These are phyloP conservation scores for Indicator indicator DNA, from an alignment of 2,113 vertebrate species.

Conservation along the genomic window DNA sequence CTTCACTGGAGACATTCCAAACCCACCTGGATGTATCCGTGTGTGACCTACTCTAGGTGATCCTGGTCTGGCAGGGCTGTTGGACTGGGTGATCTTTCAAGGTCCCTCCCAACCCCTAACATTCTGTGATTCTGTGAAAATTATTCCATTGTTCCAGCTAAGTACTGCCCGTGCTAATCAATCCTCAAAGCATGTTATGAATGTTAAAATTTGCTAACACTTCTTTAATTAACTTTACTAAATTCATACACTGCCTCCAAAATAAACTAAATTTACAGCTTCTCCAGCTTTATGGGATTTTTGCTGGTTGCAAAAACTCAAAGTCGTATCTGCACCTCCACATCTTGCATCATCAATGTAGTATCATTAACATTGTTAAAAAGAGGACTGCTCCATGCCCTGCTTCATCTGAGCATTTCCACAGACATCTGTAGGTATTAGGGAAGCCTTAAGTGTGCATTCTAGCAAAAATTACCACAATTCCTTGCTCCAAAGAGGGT, in stretches of 20 bases:
- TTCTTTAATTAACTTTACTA: slow-evolving; percentile 42
- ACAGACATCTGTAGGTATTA: neutral
- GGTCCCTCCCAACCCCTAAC: no score
- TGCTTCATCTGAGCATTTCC: neutral
- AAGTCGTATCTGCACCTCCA: neutral
- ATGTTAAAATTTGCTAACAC: slow-evolving; percentile 31
- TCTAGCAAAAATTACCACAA: neutral
- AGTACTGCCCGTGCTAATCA: slow-evolving; percentile 53
- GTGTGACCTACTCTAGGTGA: no score
- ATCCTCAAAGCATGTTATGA: slow-evolving; percentile 40
- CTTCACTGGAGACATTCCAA: no score
- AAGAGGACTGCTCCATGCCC: neutral
- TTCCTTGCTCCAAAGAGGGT: neutral
- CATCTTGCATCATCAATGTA: neutral
- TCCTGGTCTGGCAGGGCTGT: no score
- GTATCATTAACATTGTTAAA: neutral
- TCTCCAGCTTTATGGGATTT: neutral
- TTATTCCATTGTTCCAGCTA: slow-evolving; percentile 34
- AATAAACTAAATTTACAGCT: neutral
- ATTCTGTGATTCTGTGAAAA: slow-evolving; percentile 23
- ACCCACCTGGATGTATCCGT: no score
- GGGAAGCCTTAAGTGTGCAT: neutral
- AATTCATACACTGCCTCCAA: neutral
- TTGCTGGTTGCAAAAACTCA: neutral
- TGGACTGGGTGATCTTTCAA: no score